phyloP scores from a whole-genome alignment of 30 jellyfish, hydroid and myxozoan species.

The Pseudorhiza aurosa region DNA sequence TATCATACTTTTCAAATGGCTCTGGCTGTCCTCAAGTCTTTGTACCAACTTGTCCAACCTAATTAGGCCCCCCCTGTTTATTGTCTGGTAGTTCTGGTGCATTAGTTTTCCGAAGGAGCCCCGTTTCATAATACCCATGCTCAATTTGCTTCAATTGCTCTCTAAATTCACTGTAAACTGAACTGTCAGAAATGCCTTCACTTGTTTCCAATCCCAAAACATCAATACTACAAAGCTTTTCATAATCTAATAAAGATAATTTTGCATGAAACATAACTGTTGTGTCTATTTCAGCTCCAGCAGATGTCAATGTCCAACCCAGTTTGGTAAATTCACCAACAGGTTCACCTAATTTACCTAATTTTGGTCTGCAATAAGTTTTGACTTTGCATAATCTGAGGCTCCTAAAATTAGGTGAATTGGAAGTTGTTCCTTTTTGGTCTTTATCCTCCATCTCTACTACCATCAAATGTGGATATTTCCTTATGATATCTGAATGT shows the following conservation, averaged over 20 bases:
- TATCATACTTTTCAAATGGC: slow-evolving; percentile 44
- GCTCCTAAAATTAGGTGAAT: slow-evolving; percentile 26
- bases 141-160: slow-evolving; percentile 33
- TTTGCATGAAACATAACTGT: not conserved
- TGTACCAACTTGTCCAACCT: slow-evolving; percentile 36
- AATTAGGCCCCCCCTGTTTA: no score
- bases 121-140: slow-evolving; percentile 74
- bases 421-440: slow-evolving; percentile 1
- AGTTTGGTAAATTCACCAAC: not conserved
- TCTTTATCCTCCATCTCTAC: slow-evolving; percentile 53
- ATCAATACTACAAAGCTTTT: not conserved
- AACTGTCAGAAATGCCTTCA: no score
- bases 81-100: slow-evolving; percentile 43
- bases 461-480: slow-evolving; percentile 30
- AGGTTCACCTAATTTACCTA: not conserved
- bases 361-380: not conserved
- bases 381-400: slow-evolving; percentile 16
- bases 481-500: slow-evolving; percentile 5
- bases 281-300: not conserved
- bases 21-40: slow-evolving; percentile 63
- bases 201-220: not conserved
- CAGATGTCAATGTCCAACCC: not conserved
- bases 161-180: slow-evolving; percentile 10
- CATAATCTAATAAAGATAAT: not conserved
- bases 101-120: slow-evolving; percentile 62